A percentile compares a stretch with the other conserved stretches of the same genome.
Conservation (phyloP, 1,140 invertebrate genomes). For the Calephelis nemesis region DNA sequence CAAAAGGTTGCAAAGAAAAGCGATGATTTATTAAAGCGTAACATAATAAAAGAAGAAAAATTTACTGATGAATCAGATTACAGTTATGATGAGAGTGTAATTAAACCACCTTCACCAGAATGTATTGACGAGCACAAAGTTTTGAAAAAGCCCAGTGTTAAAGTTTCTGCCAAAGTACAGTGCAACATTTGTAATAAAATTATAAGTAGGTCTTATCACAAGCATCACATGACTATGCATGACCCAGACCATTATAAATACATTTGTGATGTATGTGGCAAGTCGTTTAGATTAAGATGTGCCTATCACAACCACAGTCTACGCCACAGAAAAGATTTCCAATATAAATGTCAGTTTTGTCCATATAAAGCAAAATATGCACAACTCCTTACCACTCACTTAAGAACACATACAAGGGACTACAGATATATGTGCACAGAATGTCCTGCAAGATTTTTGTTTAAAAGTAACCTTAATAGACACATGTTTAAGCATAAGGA, state of each 20-base stretch:
- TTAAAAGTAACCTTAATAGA: conserved; percentile 77
- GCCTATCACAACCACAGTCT: conserved; percentile 64
- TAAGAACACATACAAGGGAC: conserved; percentile 74
- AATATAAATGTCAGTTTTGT: conserved; percentile 65
- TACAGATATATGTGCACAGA: conserved; percentile 77
- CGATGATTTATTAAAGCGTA: conserved; percentile 36
- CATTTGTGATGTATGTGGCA: conserved; percentile 69
- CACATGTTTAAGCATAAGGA: conserved; percentile 71
- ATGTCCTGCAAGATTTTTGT: conserved; percentile 75
- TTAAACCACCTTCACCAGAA: conserved; percentile 21
- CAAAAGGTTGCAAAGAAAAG: conserved; percentile 43
- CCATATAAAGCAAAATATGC: conserved; percentile 61
- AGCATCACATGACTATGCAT: conserved; percentile 65
- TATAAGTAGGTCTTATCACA: conserved; percentile 57
- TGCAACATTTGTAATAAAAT: conserved; percentile 63
- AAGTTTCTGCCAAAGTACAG: conserved; percentile 48
- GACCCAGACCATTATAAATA: conserved; percentile 61
- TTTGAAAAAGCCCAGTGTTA: conserved; percentile 34
- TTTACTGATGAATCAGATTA: conserved; percentile 26
- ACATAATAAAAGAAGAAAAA: conserved; percentile 36
- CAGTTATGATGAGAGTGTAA: conserved; percentile 23
- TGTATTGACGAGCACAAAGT: conserved; percentile 25
- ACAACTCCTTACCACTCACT: conserved; percentile 70
- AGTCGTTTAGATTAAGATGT: conserved; percentile 62
- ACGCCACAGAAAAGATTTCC: conserved; percentile 61